These are phyloP conservation scores for Cheirogaleus major DNA, from an alignment of 2,797 vertebrate species.

Conservation along the genomic window DNA sequence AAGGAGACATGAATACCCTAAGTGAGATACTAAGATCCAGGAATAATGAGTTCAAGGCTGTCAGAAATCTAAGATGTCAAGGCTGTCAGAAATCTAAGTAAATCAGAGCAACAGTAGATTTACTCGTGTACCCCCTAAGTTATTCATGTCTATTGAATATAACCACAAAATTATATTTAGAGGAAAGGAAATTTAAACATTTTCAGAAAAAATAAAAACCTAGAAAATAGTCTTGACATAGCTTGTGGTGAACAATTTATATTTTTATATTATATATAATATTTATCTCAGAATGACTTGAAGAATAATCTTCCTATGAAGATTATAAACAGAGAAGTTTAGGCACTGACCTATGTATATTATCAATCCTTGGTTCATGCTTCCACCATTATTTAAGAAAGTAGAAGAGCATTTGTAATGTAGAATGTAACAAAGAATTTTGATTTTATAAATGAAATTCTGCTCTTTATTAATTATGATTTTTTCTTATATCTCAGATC, in stretches of 20 bases:
- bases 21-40: background rate
- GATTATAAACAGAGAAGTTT: background rate
- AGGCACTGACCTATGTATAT: background rate
- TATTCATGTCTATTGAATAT: background rate
- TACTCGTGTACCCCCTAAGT: background rate
- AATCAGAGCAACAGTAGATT: background rate
- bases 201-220: background rate
- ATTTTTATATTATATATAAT: background rate
- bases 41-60: background rate
- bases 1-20: background rate
- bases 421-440: background rate
- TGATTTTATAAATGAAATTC: background rate
- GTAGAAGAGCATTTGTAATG: background rate
- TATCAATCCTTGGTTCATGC: background rate
- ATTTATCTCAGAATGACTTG: background rate
- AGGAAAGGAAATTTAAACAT: background rate
- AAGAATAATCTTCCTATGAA: background rate
- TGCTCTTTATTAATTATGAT: background rate
- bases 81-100: background rate
- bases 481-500: background rate
- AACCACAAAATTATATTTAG: background rate
- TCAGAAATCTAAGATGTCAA: background rate
- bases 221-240: background rate
- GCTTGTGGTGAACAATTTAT: background rate
- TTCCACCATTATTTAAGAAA: background rate